Evolutionary conservation across 2,888 invertebrate species (phyloP).

Genomic region (Pyrochroa serraticornis): DNA sequence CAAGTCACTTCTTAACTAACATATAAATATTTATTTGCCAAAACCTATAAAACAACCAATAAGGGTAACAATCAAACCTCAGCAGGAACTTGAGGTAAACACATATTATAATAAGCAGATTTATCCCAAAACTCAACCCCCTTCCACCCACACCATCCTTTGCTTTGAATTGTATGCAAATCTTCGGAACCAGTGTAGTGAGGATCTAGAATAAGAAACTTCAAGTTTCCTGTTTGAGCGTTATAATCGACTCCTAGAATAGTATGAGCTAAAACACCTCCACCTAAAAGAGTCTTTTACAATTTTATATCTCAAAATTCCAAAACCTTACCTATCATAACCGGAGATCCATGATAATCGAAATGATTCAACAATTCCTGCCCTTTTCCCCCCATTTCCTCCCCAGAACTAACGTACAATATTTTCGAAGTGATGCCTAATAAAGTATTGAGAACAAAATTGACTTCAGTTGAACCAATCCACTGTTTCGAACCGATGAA

Average conservation of each 20-base stretch:
- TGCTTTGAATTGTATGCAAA: conserved; percentile 70
- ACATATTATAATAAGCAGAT: conserved; percentile 94
- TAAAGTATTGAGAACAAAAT: conserved; percentile 86
- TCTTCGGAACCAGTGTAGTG: conserved; percentile 95
- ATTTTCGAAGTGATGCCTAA: conserved; percentile 80
- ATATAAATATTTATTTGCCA: conserved; percentile 1
- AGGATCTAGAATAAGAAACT: conserved; percentile 96
- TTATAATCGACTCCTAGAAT: conserved; percentile 94
- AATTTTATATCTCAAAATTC: conserved; percentile 4
- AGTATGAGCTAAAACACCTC: conserved; percentile 97
- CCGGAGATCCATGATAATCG: conserved; percentile 88
- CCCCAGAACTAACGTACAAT: conserved; percentile 83
- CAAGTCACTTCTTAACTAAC: background rate
- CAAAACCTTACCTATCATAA: conserved; percentile 87
- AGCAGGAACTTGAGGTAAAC: conserved; percentile 79
- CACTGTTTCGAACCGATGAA: conserved; percentile 93
- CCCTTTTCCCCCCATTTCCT: conserved; percentile 79
- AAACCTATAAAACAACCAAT: background rate
- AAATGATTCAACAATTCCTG: conserved; percentile 90
- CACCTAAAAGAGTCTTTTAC: conserved; percentile 66
- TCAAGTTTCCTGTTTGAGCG: conserved; percentile 76
- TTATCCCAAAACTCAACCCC: conserved; percentile 92
- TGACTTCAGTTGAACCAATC: conserved; percentile 98
- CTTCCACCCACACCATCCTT: conserved; percentile 99
- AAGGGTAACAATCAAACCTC: conserved; percentile 50